phyloP scores from a whole-genome alignment of 2,888 invertebrate genomes.

The Caenorhabditis sp. region DNA sequence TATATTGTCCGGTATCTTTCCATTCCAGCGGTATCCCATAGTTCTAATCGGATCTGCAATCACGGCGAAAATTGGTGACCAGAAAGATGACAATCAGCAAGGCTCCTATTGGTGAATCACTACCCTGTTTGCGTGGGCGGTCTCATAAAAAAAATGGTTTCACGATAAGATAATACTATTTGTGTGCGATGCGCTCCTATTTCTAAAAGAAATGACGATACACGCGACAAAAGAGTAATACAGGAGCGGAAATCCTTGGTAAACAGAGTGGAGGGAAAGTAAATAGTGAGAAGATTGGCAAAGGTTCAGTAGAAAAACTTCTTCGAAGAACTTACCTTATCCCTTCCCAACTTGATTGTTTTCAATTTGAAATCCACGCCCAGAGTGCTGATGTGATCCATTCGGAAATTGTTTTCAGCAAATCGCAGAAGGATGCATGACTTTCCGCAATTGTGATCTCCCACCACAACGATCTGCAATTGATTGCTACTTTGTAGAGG shows the following conservation, averaged over 20 bases:
- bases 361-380: constrained; percentile 79
- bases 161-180: constrained; percentile 15
- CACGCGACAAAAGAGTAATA: constrained; percentile 26
- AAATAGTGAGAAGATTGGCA: constrained; percentile 31
- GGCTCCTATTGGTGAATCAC: constrained; percentile 29
- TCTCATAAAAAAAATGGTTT: not conserved
- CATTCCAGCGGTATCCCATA: constrained; percentile 79
- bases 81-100: constrained; percentile 21
- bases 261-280: constrained; percentile 23
- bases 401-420: constrained; percentile 77
- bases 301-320: constrained; percentile 27
- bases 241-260: constrained; percentile 41
- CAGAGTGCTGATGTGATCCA: constrained; percentile 77
- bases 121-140: constrained; percentile 14
- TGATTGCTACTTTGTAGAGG: constrained; percentile 27
- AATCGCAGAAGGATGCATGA: constrained; percentile 79
- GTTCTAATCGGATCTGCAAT: constrained; percentile 71
- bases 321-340: constrained; percentile 74
- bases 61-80: constrained; percentile 33
- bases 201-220: constrained; percentile 20
- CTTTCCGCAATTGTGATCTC: constrained; percentile 79
- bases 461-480: constrained; percentile 72
- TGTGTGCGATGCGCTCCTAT: constrained; percentile 2
- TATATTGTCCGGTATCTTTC: constrained; percentile 78
- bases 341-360: constrained; percentile 79